Evolutionary conservation across 2,113 vertebrate genomes (phyloP).

Genomic region (Nestor notabilis): DNA sequence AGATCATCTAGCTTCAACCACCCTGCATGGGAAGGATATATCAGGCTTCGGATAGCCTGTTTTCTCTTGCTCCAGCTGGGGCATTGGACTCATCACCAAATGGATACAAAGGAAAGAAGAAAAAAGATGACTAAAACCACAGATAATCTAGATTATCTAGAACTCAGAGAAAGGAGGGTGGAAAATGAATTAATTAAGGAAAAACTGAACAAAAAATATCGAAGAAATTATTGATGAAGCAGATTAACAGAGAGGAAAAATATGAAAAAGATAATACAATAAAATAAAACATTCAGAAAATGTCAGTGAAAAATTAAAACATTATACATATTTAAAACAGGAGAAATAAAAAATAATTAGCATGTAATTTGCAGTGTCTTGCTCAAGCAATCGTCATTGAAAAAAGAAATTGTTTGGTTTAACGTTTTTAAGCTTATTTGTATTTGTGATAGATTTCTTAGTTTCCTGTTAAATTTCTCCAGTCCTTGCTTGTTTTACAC

Average conservation of each 20-base stretch:
- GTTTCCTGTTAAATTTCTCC: neutral
- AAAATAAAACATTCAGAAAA: neutral
- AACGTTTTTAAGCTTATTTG: neutral
- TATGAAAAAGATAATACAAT: neutral
- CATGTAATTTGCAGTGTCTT: neutral
- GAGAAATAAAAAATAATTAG: neutral
- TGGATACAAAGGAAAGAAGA: neutral
- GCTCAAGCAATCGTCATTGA: neutral
- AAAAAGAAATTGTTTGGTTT: neutral
- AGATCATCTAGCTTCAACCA: neutral
- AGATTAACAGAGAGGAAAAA: neutral
- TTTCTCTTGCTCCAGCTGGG: neutral
- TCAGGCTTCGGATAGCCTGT: neutral
- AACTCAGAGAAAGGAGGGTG: neutral
- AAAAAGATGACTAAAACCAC: neutral
- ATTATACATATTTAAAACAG: neutral
- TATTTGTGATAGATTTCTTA: neutral
- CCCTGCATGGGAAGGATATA: neutral
- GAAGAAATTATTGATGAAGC: neutral
- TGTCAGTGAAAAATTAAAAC: neutral
- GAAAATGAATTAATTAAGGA: neutral
- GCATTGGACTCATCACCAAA: neutral
- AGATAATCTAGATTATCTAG: neutral
- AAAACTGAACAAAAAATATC: neutral
- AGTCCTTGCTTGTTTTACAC: neutral